These are phyloP conservation scores for Myotis yumanensis DNA, from an alignment of 2,113 vertebrate species.

Conservation along the genomic window DNA sequence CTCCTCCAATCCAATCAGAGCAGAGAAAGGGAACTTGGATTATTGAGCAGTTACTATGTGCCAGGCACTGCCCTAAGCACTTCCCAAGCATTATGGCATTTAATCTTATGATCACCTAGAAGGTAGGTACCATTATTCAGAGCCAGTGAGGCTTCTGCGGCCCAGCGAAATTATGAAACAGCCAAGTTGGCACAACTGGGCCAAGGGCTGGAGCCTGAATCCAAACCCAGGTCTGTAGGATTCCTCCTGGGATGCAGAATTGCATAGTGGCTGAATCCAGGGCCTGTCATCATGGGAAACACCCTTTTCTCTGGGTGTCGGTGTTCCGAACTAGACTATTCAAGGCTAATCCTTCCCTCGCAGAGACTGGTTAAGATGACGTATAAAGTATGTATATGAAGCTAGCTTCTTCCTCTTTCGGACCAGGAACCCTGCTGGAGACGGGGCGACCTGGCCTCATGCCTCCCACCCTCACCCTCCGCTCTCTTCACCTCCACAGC, in stretches of 20 bases:
- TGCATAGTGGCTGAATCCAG: background rate
- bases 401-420: background rate
- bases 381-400: background rate
- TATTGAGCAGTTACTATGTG: background rate
- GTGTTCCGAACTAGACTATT: background rate
- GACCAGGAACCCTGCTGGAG: background rate
- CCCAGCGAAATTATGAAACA: background rate
- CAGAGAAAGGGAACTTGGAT: background rate
- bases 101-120: background rate
- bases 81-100: background rate
- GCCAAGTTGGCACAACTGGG: background rate
- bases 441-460: background rate
- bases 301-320: background rate
- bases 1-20: background rate
- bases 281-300: background rate
- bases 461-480: fast-evolving
- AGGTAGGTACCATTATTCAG: background rate
- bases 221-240: background rate
- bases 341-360: background rate
- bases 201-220: background rate
- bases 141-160: background rate
- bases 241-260: background rate
- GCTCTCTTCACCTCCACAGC: background rate
- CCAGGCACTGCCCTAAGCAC: background rate
- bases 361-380: background rate